Evolutionary conservation across 2,888 invertebrate genomes (phyloP).

Genomic region (Uloborus plumipes): DNA sequence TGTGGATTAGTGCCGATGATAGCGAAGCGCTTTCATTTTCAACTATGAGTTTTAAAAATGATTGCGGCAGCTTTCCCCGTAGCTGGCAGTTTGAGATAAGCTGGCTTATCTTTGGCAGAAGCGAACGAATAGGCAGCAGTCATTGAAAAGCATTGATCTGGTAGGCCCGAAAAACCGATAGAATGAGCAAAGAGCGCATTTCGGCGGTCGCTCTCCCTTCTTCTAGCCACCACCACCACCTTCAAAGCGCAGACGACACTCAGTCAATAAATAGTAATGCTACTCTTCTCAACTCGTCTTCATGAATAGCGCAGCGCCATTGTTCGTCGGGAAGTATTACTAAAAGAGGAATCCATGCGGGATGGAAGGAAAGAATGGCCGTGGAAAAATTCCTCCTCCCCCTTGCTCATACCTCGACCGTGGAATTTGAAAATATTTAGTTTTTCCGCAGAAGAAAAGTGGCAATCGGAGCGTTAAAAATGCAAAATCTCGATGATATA

Average conservation of each 20-base stretch:
- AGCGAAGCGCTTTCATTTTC: constrained; percentile 14
- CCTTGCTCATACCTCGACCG: background rate
- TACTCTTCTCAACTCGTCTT: constrained; percentile 27
- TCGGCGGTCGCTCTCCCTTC: background rate
- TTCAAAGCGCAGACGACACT: constrained; percentile 40
- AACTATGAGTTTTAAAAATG: constrained; percentile 26
- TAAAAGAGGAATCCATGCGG: constrained; percentile 12
- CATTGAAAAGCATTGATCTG: constrained; percentile 43
- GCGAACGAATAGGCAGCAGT: constrained; percentile 23
- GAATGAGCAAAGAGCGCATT: constrained; percentile 9
- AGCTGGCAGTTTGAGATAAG: constrained; percentile 33
- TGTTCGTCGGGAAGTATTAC: constrained; percentile 27
- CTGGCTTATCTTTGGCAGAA: constrained; percentile 23
- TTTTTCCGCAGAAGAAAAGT: background rate
- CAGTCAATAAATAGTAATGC: constrained; percentile 43
- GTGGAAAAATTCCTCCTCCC: constrained; percentile 3
- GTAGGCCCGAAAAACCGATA: constrained; percentile 40
- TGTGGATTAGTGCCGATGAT: constrained; percentile 6
- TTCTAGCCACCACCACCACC: constrained; percentile 12
- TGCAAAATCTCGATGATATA: constrained; percentile 20
- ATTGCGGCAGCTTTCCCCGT: constrained; percentile 4
- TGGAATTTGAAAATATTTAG: constrained; percentile 15
- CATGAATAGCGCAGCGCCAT: constrained; percentile 36
- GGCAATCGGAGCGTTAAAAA: background rate
- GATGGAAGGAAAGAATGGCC: constrained; percentile 6